Conservation (phyloP, 2,888 invertebrate genomes). For the Beris morrisii region DNA sequence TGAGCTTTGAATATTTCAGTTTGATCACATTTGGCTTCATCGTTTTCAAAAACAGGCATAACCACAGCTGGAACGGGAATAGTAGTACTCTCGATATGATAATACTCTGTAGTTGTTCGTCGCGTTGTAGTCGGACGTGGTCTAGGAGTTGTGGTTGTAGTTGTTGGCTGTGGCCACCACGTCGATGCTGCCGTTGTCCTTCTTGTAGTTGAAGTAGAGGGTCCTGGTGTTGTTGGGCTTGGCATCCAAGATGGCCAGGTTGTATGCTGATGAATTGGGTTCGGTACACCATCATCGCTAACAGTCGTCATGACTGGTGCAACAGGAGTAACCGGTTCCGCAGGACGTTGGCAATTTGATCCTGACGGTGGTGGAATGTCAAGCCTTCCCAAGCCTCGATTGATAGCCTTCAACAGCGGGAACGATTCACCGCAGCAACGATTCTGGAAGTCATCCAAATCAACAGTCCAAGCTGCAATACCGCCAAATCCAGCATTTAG, state of each 20-base stretch:
- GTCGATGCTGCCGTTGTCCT: conserved; percentile 56
- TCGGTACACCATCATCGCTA: conserved; percentile 60
- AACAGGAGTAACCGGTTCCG: conserved; percentile 71
- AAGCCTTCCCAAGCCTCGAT: conserved; percentile 70
- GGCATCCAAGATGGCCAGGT: conserved; percentile 50
- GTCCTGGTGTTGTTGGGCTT: conserved; percentile 35
- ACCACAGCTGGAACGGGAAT: conserved; percentile 57
- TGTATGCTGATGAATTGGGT: conserved; percentile 46
- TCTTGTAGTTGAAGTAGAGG: conserved; percentile 41
- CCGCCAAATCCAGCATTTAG: conserved; percentile 74
- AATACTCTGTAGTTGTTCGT: conserved; percentile 46
- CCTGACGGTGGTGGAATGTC: conserved; percentile 59
- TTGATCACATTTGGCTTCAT: conserved; percentile 49
- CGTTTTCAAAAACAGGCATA: conserved; percentile 52
- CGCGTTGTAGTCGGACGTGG: conserved; percentile 44
- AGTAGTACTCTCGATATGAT: conserved; percentile 47
- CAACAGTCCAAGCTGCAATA: conserved; percentile 84
- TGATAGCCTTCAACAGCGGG: conserved; percentile 76
- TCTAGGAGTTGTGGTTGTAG: conserved; percentile 44
- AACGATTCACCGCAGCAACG: conserved; percentile 79
- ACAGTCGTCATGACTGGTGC: conserved; percentile 75
- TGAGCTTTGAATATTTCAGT: conserved; percentile 64
- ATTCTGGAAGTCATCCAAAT: conserved; percentile 85
- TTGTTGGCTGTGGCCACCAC: conserved; percentile 52
- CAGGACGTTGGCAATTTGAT: conserved; percentile 70